Percentiles rank a stretch among this genome's conserved stretches.
These are phyloP conservation scores for Erythrolamprus reginae DNA, from an alignment of 2,113 vertebrate genomes.

Conservation along the genomic window DNA sequence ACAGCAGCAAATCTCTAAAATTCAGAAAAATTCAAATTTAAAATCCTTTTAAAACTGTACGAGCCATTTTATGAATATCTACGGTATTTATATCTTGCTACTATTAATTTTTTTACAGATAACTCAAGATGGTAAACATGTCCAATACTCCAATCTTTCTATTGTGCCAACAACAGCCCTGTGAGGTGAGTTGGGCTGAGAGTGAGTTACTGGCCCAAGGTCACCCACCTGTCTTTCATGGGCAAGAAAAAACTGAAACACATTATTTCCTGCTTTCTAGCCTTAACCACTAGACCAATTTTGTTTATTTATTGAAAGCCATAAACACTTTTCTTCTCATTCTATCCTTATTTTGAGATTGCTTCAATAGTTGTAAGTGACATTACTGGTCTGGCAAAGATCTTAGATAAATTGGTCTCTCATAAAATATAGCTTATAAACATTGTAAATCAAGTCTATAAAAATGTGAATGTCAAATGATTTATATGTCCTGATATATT, in stretches of 20 bases:
- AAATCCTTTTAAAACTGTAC: background rate
- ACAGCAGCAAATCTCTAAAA: conserved; percentile 91
- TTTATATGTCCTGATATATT: background rate
- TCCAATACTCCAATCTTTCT: background rate
- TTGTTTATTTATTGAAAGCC: background rate
- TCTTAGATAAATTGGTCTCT: background rate
- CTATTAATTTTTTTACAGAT: background rate
- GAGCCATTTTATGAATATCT: background rate
- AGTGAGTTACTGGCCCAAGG: background rate
- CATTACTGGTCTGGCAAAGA: background rate
- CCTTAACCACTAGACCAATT: background rate
- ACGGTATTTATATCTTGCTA: background rate
- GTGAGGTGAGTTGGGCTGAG: background rate
- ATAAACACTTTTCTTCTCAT: background rate
- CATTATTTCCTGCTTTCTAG: background rate
- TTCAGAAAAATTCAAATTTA: conserved; percentile 25
- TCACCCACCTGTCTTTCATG: background rate
- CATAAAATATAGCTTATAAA: background rate
- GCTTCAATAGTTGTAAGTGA: background rate
- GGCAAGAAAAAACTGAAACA: background rate
- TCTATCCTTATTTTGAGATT: background rate
- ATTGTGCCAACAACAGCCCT: background rate
- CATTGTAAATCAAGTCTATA: background rate
- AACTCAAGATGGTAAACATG: background rate
- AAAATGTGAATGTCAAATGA: background rate